A percentile compares a stretch with the other conserved stretches of the same genome.
These are phyloP conservation scores for Sternotherus odoratus DNA, from an alignment of 2,797 vertebrate species.

Conservation along the genomic window DNA sequence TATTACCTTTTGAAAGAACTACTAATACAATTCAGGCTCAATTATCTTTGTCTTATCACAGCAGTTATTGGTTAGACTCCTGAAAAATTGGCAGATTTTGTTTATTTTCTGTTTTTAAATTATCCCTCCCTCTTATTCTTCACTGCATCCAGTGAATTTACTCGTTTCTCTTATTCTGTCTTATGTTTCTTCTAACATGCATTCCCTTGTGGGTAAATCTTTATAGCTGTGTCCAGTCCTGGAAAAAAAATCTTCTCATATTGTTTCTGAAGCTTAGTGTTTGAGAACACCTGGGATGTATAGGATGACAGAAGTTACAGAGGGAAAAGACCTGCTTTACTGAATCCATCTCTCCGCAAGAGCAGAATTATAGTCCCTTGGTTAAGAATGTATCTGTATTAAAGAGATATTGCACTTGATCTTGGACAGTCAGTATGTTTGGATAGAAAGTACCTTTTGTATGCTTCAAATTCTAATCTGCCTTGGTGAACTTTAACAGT, in stretches of 20 bases:
- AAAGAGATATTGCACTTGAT: background rate
- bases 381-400: background rate
- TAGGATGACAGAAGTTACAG: background rate
- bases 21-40: constrained; percentile 65
- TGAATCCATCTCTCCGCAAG: background rate
- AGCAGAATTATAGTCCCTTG: background rate
- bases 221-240: background rate
- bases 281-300: constrained; percentile 26
- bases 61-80: constrained; percentile 31
- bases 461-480: background rate
- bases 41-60: constrained; percentile 74
- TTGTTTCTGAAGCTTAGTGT: constrained; percentile 45
- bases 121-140: background rate
- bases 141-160: fast-evolving
- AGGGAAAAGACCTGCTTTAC: fast-evolving
- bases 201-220: background rate
- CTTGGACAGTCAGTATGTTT: background rate
- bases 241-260: background rate
- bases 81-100: constrained; percentile 51
- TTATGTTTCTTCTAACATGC: background rate
- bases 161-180: background rate
- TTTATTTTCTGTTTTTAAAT: background rate
- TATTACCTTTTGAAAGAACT: constrained; percentile 64
- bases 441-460: background rate
- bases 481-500: fast-evolving